Base-by-base conservation (phyloP, 2,888 invertebrate species). In the Tortrix viridana region DNA sequence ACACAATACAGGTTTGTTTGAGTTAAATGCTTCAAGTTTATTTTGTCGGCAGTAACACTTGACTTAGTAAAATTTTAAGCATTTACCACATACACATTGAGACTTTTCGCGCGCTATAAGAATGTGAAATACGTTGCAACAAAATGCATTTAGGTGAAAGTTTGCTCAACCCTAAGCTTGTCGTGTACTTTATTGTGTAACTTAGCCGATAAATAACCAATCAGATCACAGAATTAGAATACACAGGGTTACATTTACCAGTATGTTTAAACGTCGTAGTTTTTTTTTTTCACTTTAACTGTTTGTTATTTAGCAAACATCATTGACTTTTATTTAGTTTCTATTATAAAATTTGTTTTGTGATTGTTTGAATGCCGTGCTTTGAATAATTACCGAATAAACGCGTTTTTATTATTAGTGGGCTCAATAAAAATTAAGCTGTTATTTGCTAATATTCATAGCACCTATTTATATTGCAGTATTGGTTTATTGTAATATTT, bases 191-290 rank as follows among this genome's bases (percentile, higher is more conserved):
- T 41, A 37, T 46, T 52, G 59, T 60, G 52, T 60, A 19, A 16
- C 46, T 60, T 82, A 77, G 79, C 82, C 80, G 80, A 74, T 79
- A 75, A 77, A 72, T 77, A 74, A 72, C 76, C 74, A 79, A 75
- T 78, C 79, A 76, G 79, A 82, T 86, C 84, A 85, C 86, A 85
- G 80, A 81, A 81, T 87, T 86, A 88, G 86, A 86, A 81, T 82
- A 83, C 84, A 89, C 89, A 89, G 89, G 89, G 89, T 89, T 85
- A 78, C 81, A 79, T 79, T 71, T 74, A 80, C 76, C 75, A 80
- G 69, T 63, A 71, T 75, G 75, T 73, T 75, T 66, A 72, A 74
- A 67, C 49, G 44, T 57, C 44, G 46, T 52, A 56, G 14, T 56
- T 38, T 60, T 68, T 71, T 74, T 60, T 68, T 71, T 74, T 60